Base-by-base conservation (phyloP, 2,888 invertebrate genomes). In the Nomada lathburiana region DNA sequence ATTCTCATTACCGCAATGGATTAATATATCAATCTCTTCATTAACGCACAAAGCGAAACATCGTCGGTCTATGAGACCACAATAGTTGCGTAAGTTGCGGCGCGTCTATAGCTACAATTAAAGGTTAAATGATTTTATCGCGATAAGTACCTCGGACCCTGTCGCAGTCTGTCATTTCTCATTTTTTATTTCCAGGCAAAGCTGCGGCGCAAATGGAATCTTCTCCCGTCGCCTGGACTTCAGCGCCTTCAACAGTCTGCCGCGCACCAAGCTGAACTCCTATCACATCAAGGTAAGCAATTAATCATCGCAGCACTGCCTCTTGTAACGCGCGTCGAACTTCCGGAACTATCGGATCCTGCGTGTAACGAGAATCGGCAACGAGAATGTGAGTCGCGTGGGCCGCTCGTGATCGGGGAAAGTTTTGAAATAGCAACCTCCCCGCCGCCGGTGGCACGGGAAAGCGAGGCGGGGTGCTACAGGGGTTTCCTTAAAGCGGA, bases 281-380 rank as follows among this genome's bases (percentile, higher is more conserved):
- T 99, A 99, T 96, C 98, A 99, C 96, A 99, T 99, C 94, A 99
- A 99, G 98, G 98, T 98, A 95, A 96, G 96, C 93, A 18, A 57
- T 69, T 20, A 62, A 71, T 55, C 20, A 20, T 44, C 50, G 57
- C 42, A 7, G 36, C 36, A 5, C 7, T 36, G 36, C 36, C 36
- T 7, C 5, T 36, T 36, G 36, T 36, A 36, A 7, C 36, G 36
- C 29, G 29, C 47, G 20, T 50, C 16, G 13, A 16, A 0, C 26
- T 13, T 9, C 3, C 2, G 9, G 3, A 7, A 18, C 64, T 26
- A 67, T 60, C 18, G 16, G 2, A n/a, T 20, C 11, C 18, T 26
- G 59, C 29, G 50, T 57, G 57, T 71, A 47, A 47, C 18, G 50
- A 52, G 52, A 60, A 23, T 29, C 47, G 10, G 3, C 2, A 26